Conservation (phyloP, 2,797 vertebrate genomes). For the Mus spretus region DNA sequence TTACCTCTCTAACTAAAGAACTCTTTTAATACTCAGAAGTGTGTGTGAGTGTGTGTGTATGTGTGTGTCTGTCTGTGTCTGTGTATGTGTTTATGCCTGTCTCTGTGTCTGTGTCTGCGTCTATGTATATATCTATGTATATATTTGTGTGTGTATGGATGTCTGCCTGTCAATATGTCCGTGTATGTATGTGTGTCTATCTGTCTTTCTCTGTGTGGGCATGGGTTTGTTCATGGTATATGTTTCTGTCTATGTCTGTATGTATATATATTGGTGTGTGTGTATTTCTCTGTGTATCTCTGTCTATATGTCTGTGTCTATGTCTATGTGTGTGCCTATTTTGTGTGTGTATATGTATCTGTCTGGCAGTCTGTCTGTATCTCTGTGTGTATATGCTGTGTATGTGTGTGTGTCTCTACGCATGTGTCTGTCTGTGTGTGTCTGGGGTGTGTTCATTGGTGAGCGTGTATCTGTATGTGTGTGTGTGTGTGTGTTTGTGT, state of each 20-base stretch:
- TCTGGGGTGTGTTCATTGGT: background rate
- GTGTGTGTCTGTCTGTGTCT: background rate
- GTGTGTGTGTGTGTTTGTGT: background rate
- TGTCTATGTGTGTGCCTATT: background rate
- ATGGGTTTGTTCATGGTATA: no score
- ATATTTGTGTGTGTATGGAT: background rate
- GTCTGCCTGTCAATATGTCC: no score
- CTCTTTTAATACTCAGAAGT: constrained; percentile 71
- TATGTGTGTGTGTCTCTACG: no score
- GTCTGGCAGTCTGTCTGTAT: no score
- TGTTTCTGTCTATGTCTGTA: background rate
- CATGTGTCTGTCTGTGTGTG: background rate
- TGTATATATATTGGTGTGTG: no score
- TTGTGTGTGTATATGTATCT: background rate
- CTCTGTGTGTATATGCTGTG: background rate
- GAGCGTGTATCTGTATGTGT: background rate
- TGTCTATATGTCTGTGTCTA: background rate
- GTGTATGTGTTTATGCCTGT: background rate
- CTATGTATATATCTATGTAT: background rate
- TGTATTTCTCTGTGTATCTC: background rate
- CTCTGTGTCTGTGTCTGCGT: background rate
- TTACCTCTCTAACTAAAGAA: constrained; percentile 48
- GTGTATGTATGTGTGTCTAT: background rate
- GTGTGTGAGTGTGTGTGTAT: background rate
- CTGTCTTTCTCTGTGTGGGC: background rate